These are phyloP conservation scores for Nephrotoma guestfalica DNA, from an alignment of 2,888 invertebrate genomes.

Conservation along the genomic window DNA sequence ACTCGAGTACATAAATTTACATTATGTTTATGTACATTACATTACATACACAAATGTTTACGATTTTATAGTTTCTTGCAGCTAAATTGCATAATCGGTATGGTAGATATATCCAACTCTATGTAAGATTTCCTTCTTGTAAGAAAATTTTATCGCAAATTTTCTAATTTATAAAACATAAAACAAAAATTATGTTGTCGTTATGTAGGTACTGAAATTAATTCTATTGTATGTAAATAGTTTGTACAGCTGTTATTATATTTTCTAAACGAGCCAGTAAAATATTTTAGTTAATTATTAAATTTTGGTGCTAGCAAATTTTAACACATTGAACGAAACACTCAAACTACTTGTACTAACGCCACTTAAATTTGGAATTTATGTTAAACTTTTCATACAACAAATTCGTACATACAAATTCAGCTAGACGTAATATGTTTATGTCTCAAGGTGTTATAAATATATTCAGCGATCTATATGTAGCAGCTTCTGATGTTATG, in stretches of 20 bases:
- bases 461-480: not conserved
- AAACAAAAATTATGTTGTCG: not conserved
- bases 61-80: not conserved
- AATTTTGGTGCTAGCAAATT: not conserved
- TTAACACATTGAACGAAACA: no score
- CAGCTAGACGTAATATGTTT: not conserved
- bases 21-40: not conserved
- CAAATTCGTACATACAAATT: not conserved
- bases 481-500: not conserved
- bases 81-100: not conserved
- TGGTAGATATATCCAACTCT: not conserved
- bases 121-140: not conserved
- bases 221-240: not conserved
- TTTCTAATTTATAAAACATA: not conserved
- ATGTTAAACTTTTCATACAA: not conserved
- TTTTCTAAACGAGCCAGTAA: not conserved
- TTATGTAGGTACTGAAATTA: not conserved
- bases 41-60: not conserved
- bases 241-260: not conserved
- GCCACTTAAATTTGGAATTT: not conserved
- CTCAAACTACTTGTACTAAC: not conserved
- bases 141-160: not conserved
- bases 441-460: not conserved
- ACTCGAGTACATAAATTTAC: not conserved
- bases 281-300: not conserved